A percentile compares a stretch with the other conserved stretches of the same genome.
These are phyloP conservation scores for Rhabdophis nuchalis DNA, from an alignment of 2,797 vertebrate genomes.

Conservation along the genomic window DNA sequence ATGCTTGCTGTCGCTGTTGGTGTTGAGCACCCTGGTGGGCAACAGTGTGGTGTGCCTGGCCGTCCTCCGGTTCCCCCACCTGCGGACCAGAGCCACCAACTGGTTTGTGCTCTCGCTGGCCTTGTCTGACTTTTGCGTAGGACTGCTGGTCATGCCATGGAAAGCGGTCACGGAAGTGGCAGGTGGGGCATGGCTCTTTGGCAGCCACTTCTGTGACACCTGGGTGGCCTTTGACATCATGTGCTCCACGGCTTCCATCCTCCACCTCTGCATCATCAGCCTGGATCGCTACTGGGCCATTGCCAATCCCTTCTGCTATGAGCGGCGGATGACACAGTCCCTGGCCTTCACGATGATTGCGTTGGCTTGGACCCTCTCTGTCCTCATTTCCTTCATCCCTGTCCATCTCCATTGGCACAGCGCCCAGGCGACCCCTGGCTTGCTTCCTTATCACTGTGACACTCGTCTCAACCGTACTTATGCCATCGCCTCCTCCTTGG, in stretches of 20 bases:
- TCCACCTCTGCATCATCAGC: conserved; percentile 82
- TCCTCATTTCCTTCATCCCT: conserved; percentile 81
- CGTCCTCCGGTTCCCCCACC: conserved; percentile 76
- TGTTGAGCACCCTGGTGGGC: conserved; percentile 77
- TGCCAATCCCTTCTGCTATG: conserved; percentile 78
- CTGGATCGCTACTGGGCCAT: conserved; percentile 84
- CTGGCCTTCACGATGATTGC: conserved; percentile 80
- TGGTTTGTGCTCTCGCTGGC: conserved; percentile 83
- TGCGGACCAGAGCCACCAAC: conserved; percentile 80
- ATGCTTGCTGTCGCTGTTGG: conserved; percentile 76
- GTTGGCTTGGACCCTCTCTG: conserved; percentile 76
- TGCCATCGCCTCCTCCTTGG: conserved; percentile 76
- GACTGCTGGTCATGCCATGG: conserved; percentile 82
- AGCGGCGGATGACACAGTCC: conserved; percentile 75
- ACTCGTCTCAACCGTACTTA: conserved; percentile 77
- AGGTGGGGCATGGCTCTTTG: conserved; percentile 76
- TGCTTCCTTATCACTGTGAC: conserved; percentile 58
- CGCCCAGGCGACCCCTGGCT: background rate
- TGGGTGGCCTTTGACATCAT: conserved; percentile 85
- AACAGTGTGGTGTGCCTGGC: conserved; percentile 78
- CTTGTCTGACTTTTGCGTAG: conserved; percentile 79
- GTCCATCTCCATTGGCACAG: conserved; percentile 82
- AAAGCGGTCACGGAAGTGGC: conserved; percentile 74
- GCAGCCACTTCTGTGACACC: conserved; percentile 73
- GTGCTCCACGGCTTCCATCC: conserved; percentile 82